Conservation (phyloP, 2,113 vertebrate genomes). For the Dromaius novaehollandiae region DNA sequence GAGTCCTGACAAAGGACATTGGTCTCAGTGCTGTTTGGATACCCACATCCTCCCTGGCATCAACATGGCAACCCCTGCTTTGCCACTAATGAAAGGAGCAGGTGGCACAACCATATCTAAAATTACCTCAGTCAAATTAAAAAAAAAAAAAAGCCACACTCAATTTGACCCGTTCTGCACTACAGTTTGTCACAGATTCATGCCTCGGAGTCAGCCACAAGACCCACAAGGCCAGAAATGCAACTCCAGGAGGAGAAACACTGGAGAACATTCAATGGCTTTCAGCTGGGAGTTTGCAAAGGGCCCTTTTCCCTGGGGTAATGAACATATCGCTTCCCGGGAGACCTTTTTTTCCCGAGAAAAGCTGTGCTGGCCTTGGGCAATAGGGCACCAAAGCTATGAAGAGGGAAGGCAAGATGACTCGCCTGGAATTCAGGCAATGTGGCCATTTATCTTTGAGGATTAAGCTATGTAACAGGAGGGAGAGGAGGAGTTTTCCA, state of each 20-base stretch:
- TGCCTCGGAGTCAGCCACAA: not conserved
- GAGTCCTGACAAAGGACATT: not conserved
- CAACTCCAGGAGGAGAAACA: not conserved
- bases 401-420: not conserved
- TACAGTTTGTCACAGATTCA: not conserved
- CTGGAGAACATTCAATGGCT: not conserved
- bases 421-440: not conserved
- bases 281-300: not conserved
- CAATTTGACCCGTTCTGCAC: fast-evolving
- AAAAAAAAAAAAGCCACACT: not conserved
- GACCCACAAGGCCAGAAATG: not conserved
- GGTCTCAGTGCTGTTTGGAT: not conserved
- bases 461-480: not conserved
- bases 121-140: not conserved
- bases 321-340: not conserved
- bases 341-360: not conserved
- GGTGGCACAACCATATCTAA: fast-evolving
- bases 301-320: fast-evolving
- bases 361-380: not conserved
- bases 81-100: not conserved
- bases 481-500: conserved; percentile 21
- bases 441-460: not conserved
- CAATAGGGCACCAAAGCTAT: fast-evolving
- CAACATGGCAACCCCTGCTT: not conserved
- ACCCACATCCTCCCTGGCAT: fast-evolving